Evolutionary conservation across 1,140 invertebrate species (phyloP).

Genomic region (Diprion similis): DNA sequence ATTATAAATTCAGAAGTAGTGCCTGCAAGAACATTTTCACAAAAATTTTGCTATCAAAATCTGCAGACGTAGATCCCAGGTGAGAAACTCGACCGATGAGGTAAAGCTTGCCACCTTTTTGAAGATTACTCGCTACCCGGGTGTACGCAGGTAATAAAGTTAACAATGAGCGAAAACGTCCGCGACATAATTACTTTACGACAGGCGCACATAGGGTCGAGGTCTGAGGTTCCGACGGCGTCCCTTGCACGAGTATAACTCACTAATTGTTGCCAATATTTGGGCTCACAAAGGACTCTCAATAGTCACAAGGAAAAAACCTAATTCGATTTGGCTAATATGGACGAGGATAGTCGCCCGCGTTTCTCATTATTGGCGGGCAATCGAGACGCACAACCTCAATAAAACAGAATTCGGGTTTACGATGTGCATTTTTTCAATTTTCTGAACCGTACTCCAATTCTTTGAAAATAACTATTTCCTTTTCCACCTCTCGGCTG

Average conservation of each 20-base stretch:
- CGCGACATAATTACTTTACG: slow-evolving; percentile 1
- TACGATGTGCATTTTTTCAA: slow-evolving; percentile 1
- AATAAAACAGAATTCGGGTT: slow-evolving; percentile 5
- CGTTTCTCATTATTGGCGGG: not conserved
- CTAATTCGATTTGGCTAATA: not conserved
- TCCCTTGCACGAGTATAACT: not conserved
- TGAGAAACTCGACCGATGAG: no score
- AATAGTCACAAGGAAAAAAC: not conserved
- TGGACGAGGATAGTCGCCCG: no score
- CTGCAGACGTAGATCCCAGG: no score
- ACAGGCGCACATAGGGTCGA: not conserved
- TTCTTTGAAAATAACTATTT: no score
- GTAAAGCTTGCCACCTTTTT: no score
- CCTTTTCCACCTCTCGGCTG: no score
- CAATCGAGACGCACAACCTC: not conserved
- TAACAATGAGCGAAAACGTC: not conserved
- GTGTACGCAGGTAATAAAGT: not conserved
- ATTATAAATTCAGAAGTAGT: no score
- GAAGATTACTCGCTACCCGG: no score
- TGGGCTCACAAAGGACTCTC: not conserved
- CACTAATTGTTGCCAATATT: not conserved
- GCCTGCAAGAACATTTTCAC: no score
- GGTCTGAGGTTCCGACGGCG: no score
- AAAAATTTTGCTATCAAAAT: no score
- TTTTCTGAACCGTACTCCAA: not conserved